phyloP scores from a whole-genome alignment of 2,888 invertebrate genomes.

The Drosophila testacea region DNA sequence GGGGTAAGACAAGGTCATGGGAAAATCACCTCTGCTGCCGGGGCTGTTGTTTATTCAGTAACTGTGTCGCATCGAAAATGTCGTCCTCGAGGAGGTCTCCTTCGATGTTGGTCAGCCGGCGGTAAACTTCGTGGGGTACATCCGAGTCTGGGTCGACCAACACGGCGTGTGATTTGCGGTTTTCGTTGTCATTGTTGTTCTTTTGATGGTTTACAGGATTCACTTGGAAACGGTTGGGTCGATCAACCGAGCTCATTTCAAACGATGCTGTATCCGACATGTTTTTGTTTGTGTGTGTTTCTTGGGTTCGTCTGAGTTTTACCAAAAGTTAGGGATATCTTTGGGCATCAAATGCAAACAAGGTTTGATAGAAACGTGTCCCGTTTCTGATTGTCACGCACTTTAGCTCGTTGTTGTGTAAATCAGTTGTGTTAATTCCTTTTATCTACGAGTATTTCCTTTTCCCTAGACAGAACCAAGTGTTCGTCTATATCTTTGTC shows the following conservation, averaged over 20 bases:
- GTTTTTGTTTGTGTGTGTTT: constrained; percentile 14
- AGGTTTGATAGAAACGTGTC: neutral
- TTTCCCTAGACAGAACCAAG: constrained; percentile 17
- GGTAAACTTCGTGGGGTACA: constrained; percentile 82
- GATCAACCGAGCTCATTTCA: constrained; percentile 84
- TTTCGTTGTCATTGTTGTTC: constrained; percentile 72
- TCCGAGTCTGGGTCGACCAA: constrained; percentile 37
- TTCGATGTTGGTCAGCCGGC: constrained; percentile 82
- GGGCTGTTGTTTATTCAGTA: constrained; percentile 81
- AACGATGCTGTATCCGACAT: constrained; percentile 84
- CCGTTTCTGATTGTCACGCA: constrained; percentile 11
- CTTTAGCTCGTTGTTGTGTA: constrained; percentile 10
- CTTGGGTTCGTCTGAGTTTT: constrained; percentile 20
- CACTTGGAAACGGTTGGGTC: constrained; percentile 85
- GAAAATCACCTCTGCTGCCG: constrained; percentile 80
- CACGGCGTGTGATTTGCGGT: constrained; percentile 59
- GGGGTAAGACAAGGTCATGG: neutral
- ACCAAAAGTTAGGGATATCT: constrained; percentile 27
- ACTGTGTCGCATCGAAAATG: constrained; percentile 83
- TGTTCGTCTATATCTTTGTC: constrained; percentile 2
- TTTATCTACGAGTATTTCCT: constrained; percentile 18
- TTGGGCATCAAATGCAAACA: constrained; percentile 45
- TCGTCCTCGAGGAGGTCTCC: constrained; percentile 84
- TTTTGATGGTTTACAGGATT: constrained; percentile 85
- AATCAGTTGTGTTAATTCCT: constrained; percentile 39